These are phyloP conservation scores for Stegostoma tigrinum DNA, from an alignment of 2,113 vertebrate genomes.

Conservation along the genomic window DNA sequence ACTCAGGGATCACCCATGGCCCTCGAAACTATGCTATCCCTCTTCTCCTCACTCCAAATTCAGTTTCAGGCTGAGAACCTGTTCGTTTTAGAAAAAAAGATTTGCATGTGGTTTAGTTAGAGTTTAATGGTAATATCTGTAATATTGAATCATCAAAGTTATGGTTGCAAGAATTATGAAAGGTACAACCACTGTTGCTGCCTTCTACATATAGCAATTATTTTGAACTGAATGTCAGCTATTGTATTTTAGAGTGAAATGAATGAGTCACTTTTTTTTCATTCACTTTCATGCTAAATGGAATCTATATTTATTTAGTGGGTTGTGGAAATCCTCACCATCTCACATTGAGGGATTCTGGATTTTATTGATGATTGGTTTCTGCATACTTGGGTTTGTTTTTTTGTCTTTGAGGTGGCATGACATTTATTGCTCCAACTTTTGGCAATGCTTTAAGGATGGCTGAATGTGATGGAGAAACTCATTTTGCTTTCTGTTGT, in stretches of 20 bases:
- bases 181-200: neutral
- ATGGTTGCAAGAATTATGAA: neutral
- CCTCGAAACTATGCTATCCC: neutral
- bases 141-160: neutral
- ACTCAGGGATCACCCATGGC: neutral
- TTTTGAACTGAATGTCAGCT: conserved; percentile 24
- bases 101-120: neutral
- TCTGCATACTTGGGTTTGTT: neutral
- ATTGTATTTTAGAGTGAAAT: neutral
- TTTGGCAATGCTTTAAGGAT: neutral
- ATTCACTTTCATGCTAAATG: neutral
- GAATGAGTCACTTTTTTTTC: neutral
- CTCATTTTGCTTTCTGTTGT: neutral
- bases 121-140: neutral
- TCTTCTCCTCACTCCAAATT: no score
- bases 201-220: neutral
- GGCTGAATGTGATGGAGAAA: neutral
- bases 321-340: neutral
- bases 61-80: neutral
- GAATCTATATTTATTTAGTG: neutral
- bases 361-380: neutral
- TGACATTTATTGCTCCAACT: neutral
- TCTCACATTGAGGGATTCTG: neutral
- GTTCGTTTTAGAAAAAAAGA: neutral
- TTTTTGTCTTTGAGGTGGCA: neutral